Base-by-base conservation (phyloP, 2,113 vertebrate genomes). In the Mugil cephalus region DNA sequence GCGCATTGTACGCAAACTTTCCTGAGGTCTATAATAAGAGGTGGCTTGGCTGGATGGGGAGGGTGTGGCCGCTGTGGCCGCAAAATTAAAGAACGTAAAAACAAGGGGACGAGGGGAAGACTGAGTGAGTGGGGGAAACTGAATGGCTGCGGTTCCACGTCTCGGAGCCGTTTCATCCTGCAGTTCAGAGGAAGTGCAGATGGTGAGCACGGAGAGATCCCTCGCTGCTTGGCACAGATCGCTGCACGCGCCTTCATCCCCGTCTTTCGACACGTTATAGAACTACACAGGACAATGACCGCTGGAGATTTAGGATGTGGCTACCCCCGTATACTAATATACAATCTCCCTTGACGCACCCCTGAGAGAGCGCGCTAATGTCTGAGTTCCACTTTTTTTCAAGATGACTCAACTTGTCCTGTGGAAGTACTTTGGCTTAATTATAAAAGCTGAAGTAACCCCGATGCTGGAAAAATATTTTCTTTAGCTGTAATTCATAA, bases 61-160 rank as follows among this genome's bases (percentile, higher is more conserved):
- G 86, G 91, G 90, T 80, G 91, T 87, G 89, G 87, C 70, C 51
- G 75, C 66, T 83, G 87, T 53, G 68, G 87, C 86, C 88, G 68
- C 91, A 83, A 93, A 93, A 93, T 92, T 81, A 92, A 84, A 93
- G 90, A 93, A 92, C 86, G 68, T 79, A 86, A 88, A 88, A 85
- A 84, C 79, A 63, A 79, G 83, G 80, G 79, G 80, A 83, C 67
- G 77, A 83, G 71, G 77, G 82, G 58, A 79, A 88, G 79, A 77
- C 60, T 72, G 82, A 79, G 70, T 79, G 74, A 80, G 77, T 75
- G 50, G 83, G 84, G 79, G 68, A 79, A 83, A 77, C 76, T 43
- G 77, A 86, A 73, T 58, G 78, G 59, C 78, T 88, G 79, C 48
- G 84, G 80, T 81, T 79, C 54, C 21, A 66, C 48, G 58, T 85